Base-by-base conservation (phyloP, 2,797 vertebrate genomes). In the Rhabdomys pumilio region DNA sequence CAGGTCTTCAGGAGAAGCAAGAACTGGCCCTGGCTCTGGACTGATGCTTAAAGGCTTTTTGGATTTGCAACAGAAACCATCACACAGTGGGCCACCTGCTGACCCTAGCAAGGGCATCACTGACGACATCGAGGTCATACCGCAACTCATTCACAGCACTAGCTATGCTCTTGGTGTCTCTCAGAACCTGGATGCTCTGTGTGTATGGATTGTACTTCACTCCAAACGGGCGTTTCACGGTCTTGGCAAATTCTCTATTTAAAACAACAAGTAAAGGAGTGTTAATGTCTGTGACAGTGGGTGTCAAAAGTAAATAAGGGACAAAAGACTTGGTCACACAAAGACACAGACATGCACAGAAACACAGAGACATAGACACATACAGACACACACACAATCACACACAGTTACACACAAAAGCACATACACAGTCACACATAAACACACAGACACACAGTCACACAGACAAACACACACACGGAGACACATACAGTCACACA, bases 181-280 rank as follows among this genome's bases (percentile, higher is more conserved):
- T 99, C 83, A 99, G 98, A 90, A 99, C 98, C 65, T 99, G 99
- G 97, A 99, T 98, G 0, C 99, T 99, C 98, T 99, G 99, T 47
- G 99, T 99, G 89, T 99, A 99, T 0, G 99, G 99, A 93, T 99
- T 99, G 98, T 99, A 99, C 95, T 99, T 99, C 96, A 99, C 98
- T 0, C 99, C 99, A 98, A 99, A 99, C 0, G 99, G 99, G 26
- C 99, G 99, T 98, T 99, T 99, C 97, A 99, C 99, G 96, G 99
- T 99, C 99, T 99, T 99, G 91, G 99, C 99, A 98, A 99, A 99
- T 98, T 99, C 99, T 98, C 99, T 99, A 61, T 94, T 81, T 57
- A 92, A 83, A 79, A 86, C 22, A 98, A 98, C 81, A 57, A 95
- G 89, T 67, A 94, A 92, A 34, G 95, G 15, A n/a, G 31, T 15